phyloP scores from a whole-genome alignment of 2,113 vertebrate species.

The Eptesicus fuscus region DNA sequence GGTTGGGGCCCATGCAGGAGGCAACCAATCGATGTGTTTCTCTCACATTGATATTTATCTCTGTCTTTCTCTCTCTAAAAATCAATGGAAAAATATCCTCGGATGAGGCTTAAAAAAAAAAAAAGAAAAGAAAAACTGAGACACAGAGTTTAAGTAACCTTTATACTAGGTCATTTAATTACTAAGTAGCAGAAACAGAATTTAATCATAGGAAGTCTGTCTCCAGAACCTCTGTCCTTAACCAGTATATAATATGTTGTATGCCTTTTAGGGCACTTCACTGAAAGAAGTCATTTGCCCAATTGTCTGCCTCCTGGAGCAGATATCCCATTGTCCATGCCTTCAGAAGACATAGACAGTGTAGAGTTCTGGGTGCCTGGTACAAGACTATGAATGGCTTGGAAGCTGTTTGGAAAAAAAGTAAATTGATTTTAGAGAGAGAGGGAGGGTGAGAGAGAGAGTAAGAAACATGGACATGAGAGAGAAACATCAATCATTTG shows the following conservation, averaged over 20 bases:
- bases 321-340: background rate
- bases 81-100: too few species aligned
- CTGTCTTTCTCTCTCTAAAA: too few species aligned
- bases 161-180: background rate
- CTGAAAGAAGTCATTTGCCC: background rate
- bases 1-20: too few species aligned
- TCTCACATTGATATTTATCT: too few species aligned
- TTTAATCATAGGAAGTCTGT: background rate
- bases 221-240: slow-evolving; percentile 4
- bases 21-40: too few species aligned
- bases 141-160: background rate
- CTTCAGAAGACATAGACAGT: background rate
- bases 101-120: too few species aligned
- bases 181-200: background rate
- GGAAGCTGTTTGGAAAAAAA: background rate
- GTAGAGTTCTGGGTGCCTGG: background rate
- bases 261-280: background rate
- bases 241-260: background rate
- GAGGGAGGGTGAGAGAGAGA: background rate
- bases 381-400: background rate
- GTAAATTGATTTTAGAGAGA: background rate
- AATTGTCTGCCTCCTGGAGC: background rate
- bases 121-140: background rate
- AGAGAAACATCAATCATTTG: background rate
- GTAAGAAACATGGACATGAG: background rate